phyloP scores from a whole-genome alignment of 2,888 invertebrate species.

The Aporophyla lueneburgensis region DNA sequence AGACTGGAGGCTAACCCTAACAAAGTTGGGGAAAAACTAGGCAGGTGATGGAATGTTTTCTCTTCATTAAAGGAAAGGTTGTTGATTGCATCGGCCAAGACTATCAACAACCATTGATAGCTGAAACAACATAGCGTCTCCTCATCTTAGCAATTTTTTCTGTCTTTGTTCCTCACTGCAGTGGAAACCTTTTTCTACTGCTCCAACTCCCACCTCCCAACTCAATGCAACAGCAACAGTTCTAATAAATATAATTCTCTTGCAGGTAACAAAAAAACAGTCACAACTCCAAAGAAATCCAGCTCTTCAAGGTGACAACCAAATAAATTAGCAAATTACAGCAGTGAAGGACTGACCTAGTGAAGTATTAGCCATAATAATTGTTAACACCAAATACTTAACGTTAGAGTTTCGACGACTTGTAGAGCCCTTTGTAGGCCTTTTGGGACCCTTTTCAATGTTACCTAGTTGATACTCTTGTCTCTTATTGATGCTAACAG shows the following conservation, averaged over 20 bases:
- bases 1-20: no score
- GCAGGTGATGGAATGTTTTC: neutral
- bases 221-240: neutral
- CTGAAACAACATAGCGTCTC: no score
- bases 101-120: neutral
- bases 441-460: conserved; percentile 76
- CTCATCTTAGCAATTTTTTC: neutral
- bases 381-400: conserved; percentile 76
- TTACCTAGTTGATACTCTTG: conserved; percentile 61
- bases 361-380: conserved; percentile 73
- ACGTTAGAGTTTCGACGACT: conserved; percentile 68
- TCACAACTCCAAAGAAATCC: conserved; percentile 63
- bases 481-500: conserved; percentile 65
- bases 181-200: neutral
- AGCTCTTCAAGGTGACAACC: conserved; percentile 37
- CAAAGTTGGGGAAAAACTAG: no score
- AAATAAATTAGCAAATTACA: conserved; percentile 45
- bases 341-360: conserved; percentile 64
- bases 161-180: neutral
- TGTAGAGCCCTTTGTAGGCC: conserved; percentile 69
- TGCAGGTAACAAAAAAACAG: conserved; percentile 37
- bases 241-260: neutral
- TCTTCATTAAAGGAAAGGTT: neutral
- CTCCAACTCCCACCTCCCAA: neutral
- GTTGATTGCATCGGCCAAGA: neutral